Evolutionary conservation across 2,797 vertebrate species (phyloP).

Genomic region (Amphiprion clarkii): DNA sequence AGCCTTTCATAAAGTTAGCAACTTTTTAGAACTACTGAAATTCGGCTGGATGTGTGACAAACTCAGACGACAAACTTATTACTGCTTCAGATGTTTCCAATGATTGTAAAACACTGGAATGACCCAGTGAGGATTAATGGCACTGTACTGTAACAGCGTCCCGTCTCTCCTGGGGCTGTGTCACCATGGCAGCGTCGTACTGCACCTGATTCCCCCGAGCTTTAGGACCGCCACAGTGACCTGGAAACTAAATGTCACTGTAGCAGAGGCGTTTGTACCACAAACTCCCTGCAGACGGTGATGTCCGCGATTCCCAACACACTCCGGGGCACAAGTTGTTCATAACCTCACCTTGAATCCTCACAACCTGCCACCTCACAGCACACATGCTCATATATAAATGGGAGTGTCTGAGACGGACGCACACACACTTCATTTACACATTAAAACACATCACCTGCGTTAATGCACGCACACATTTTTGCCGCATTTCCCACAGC

Average conservation of each 20-base stretch:
- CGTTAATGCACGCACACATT: conserved; percentile 34
- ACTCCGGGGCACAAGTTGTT: not conserved
- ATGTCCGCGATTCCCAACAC: conserved; percentile 25
- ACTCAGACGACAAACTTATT: no score
- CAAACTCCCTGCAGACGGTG: conserved; percentile 33
- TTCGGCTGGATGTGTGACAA: no score
- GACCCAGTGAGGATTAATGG: conserved; percentile 7
- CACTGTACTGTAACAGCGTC: not conserved
- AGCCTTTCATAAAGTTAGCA: no score
- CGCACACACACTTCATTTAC: conserved; percentile 17
- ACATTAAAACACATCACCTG: conserved; percentile 34
- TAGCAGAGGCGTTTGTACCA: conserved; percentile 15
- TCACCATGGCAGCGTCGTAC: conserved; percentile 36
- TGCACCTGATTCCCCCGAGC: conserved; percentile 41
- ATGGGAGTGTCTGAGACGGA: conserved; percentile 27
- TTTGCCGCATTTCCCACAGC: conserved; percentile 39
- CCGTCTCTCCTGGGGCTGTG: conserved; percentile 12
- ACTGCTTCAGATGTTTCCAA: no score
- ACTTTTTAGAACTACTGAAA: no score
- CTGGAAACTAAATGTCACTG: conserved; percentile 70
- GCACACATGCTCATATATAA: conserved; percentile 4
- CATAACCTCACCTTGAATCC: conserved; percentile 36
- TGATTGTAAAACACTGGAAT: not conserved
- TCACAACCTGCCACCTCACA: not conserved
- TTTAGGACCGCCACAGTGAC: conserved; percentile 48